Base-by-base conservation (phyloP, 2,797 vertebrate genomes). In the Adelosebastes latens region DNA sequence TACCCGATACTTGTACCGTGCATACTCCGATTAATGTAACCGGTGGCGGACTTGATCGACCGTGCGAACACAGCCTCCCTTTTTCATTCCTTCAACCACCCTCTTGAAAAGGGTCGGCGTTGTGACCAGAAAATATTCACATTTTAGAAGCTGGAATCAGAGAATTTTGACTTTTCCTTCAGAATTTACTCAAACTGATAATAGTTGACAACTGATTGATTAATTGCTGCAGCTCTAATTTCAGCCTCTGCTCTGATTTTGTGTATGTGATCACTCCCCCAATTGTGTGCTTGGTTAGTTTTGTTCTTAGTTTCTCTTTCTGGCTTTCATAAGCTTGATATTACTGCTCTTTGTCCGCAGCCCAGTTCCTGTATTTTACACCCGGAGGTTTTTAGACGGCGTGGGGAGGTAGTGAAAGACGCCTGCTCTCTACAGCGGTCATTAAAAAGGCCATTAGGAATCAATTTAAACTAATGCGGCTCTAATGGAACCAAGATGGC, bases 381-480 rank as follows among this genome's bases (percentile, higher is more conserved):
- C 61, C 73, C 60, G 55, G 16, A 53, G 79, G 22, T 83, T 77
- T 81, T 64, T 31, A 34, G 56, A 69, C 72, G 29, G 72, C 76
- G 66, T 53, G 72, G 81, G 65, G 71, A 77, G 70, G 71, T 53
- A 25, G 77, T 67, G 63, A 83, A 81, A 76, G 69, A 79, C 75
- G 81, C 85, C 76, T 58, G 75, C 75, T 86, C 82, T 87, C 82
- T 80, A 76, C 81, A 74, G 32, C 59, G 83, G 87, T 85, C 89
- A 88, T 93, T 92, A 95, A 93, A 92, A 80, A 84, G 79, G 29
- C 89, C 88, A 93, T 95, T 95, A 95, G 89, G 85, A 94, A 92
- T 92, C 88, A 90, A 90, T 94, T 95, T 86, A 80, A 88, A 76
- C 62, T 92, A 92, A 93, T 92, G 87, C 82, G 32, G 74, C 79